Conservation (phyloP, 2,113 vertebrate species). For the Perca fluviatilis region DNA sequence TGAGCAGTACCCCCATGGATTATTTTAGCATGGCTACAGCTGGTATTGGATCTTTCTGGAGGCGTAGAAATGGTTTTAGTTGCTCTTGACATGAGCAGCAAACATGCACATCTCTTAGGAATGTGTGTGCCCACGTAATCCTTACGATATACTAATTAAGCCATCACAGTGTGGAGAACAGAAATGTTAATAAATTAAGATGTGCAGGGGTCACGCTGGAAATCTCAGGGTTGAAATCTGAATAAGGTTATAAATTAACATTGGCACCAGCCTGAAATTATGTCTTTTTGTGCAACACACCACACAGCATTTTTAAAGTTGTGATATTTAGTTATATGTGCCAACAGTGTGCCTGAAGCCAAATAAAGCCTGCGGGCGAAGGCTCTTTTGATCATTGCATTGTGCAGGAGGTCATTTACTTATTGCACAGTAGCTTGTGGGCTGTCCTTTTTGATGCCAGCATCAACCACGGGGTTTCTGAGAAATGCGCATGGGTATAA, state of each 20-base stretch:
- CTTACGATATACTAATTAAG: slow-evolving; percentile 38
- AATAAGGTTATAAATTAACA: slow-evolving; percentile 2
- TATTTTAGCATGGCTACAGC: slow-evolving; percentile 28
- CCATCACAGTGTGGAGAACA: slow-evolving; percentile 15
- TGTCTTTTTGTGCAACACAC: not conserved
- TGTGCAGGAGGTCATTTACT: slow-evolving; percentile 56
- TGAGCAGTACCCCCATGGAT: slow-evolving; percentile 38
- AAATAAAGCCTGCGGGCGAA: slow-evolving; percentile 41
- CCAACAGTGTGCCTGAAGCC: slow-evolving; percentile 30
- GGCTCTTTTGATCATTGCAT: slow-evolving; percentile 68
- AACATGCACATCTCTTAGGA: slow-evolving; percentile 4
- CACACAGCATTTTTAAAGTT: not conserved
- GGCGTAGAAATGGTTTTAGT: slow-evolving; percentile 31
- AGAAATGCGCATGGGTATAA: slow-evolving; percentile 39
- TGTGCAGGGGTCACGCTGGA: slow-evolving; percentile 10
- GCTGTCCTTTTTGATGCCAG: slow-evolving; percentile 28
- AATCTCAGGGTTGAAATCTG: slow-evolving; percentile 1
- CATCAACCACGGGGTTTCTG: slow-evolving; percentile 27
- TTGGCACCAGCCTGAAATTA: not conserved
- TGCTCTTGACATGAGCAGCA: slow-evolving; percentile 33
- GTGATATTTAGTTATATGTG: no score
- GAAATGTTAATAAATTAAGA: slow-evolving; percentile 27
- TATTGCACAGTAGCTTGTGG: slow-evolving; percentile 36
- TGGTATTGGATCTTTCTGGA: slow-evolving; percentile 26
- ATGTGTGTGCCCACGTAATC: slow-evolving; percentile 15